phyloP scores from a whole-genome alignment of 2,888 invertebrate species.

The Malacosoma neustria region DNA sequence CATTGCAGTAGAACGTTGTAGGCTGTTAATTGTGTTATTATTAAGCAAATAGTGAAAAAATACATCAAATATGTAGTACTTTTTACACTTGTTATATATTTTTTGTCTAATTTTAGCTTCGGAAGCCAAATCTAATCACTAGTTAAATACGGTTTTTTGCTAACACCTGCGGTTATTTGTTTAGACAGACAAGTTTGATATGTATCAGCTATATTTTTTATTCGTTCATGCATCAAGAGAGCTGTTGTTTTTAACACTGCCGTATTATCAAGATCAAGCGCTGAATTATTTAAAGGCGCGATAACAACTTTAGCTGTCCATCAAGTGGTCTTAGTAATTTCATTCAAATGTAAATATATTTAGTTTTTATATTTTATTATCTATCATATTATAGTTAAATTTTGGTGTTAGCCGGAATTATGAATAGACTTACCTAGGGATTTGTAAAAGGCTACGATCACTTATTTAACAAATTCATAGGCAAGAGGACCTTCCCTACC shows the following conservation, averaged over 20 bases:
- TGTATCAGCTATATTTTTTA: constrained; percentile 32
- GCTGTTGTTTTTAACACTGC: constrained; percentile 30
- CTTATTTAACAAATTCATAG: no score
- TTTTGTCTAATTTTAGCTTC: constrained; percentile 10
- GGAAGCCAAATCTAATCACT: constrained; percentile 23
- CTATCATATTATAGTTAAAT: no score
- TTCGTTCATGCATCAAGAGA: constrained; percentile 23
- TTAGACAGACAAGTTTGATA: constrained; percentile 36
- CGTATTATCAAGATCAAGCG: constrained; percentile 29
- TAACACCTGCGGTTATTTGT: constrained; percentile 32
- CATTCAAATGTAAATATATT: no score
- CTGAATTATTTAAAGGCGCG: constrained; percentile 22
- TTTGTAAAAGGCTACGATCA: no score
- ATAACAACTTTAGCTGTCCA: constrained; percentile 17
- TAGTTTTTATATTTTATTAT: no score
- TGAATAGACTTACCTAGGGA: no score
- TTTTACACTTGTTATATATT: not conserved
- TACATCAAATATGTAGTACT: constrained; percentile 8
- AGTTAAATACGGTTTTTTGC: constrained; percentile 26
- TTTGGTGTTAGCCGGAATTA: no score
- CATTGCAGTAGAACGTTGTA: no score
- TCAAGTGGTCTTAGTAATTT: constrained; percentile 18
- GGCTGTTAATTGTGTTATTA: no score
- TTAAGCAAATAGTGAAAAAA: no score
- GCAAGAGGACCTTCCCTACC: no score